Percentiles rank a stretch among this genome's conserved stretches.
Evolutionary conservation across 2,797 vertebrate species (phyloP).

Genomic region (Vireo griseus): DNA sequence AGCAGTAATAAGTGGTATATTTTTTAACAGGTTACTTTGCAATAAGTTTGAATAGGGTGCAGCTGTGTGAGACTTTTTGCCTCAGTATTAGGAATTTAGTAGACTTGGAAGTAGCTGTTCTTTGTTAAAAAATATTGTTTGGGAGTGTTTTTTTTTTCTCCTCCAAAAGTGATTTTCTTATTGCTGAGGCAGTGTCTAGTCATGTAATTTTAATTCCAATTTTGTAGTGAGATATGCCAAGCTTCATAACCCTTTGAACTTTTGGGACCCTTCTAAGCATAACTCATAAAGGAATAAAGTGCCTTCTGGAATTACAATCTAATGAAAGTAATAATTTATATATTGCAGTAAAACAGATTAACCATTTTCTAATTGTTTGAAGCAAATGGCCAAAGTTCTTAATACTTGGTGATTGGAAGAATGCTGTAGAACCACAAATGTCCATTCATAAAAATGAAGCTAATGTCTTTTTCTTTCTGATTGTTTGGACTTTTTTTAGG

Average conservation of each 20-base stretch:
- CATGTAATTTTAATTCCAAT: background rate
- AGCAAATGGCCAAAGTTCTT: background rate
- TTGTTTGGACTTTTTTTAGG: slow-evolving; percentile 46
- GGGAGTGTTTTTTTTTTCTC: background rate
- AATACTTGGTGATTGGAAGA: background rate
- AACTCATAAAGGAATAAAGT: background rate
- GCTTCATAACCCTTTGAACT: background rate
- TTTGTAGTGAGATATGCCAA: background rate
- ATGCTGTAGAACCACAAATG: background rate
- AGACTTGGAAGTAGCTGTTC: background rate
- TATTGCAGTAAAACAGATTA: background rate
- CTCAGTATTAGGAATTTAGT: background rate
- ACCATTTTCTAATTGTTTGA: background rate
- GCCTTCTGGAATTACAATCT: background rate
- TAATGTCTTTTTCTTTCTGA: slow-evolving; percentile 47
- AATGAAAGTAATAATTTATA: background rate
- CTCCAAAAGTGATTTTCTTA: background rate
- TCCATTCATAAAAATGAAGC: slow-evolving; percentile 7
- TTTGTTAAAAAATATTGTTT: background rate
- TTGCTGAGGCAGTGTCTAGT: background rate
- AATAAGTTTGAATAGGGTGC: background rate
- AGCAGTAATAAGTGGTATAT: background rate
- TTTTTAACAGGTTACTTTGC: background rate
- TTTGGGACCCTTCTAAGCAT: background rate
- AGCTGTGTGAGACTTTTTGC: background rate